Conservation (phyloP, 1,140 invertebrate species). For the Phymastichus coffea region DNA sequence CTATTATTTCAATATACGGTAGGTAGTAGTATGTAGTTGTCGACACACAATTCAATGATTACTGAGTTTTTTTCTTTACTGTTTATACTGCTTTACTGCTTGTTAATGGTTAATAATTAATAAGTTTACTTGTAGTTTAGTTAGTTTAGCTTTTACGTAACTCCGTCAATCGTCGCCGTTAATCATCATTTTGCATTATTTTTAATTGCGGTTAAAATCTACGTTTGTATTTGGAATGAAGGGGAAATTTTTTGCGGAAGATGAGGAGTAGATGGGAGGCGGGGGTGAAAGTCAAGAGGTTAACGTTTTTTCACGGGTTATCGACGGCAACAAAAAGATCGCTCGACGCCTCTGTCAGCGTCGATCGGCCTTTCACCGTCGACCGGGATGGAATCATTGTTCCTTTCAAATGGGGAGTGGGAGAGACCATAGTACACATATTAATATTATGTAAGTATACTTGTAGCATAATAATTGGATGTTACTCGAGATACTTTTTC, state of each 20-base stretch:
- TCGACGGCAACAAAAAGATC: slow-evolving; percentile 24
- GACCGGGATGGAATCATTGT: slow-evolving; percentile 18
- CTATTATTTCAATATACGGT: slow-evolving; percentile 60
- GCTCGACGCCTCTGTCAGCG: not conserved
- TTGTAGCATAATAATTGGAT: slow-evolving; percentile 57
- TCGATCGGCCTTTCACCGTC: slow-evolving; percentile 31
- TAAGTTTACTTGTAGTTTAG: slow-evolving; percentile 60
- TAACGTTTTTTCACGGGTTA: slow-evolving; percentile 20
- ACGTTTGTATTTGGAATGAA: slow-evolving; percentile 46
- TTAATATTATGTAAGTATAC: slow-evolving; percentile 57
- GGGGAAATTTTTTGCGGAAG: slow-evolving; percentile 8
- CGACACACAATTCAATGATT: slow-evolving; percentile 60
- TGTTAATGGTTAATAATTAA: slow-evolving; percentile 60
- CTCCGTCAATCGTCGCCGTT: slow-evolving; percentile 46
- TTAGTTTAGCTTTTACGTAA: slow-evolving; percentile 58
- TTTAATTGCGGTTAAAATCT: slow-evolving; percentile 55
- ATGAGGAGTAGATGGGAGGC: too few species aligned
- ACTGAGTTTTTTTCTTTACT: slow-evolving; percentile 52
- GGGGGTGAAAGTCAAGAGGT: too few species aligned
- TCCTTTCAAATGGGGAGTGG: slow-evolving; percentile 50
- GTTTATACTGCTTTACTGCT: slow-evolving; percentile 59
- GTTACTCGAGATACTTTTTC: slow-evolving; percentile 55
- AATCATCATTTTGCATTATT: slow-evolving; percentile 45
- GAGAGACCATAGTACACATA: slow-evolving; percentile 60
- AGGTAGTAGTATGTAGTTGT: slow-evolving; percentile 60